Conservation (phyloP, 1,140 invertebrate genomes). For the Drosophila ananassae region DNA sequence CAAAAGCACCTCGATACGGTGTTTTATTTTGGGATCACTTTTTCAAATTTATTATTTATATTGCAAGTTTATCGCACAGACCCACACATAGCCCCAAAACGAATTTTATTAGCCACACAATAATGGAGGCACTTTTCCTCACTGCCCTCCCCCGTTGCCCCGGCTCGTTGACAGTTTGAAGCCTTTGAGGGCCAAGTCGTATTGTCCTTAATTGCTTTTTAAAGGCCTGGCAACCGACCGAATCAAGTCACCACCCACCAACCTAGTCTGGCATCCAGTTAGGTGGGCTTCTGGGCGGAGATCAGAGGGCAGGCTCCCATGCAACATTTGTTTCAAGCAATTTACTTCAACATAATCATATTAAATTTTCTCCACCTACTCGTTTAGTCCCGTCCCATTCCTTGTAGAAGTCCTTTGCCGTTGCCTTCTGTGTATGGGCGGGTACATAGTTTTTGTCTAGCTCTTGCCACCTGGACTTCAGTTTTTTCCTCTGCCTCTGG, state of each 20-base stretch:
- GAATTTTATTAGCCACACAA: constrained; percentile 44
- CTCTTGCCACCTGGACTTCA: constrained; percentile 62
- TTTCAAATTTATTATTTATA: constrained; percentile 40
- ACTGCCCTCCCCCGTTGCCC: not conserved
- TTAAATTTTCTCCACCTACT: constrained; percentile 77
- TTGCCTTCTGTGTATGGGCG: constrained; percentile 42
- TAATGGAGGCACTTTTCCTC: constrained; percentile 23
- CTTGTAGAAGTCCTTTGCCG: constrained; percentile 21
- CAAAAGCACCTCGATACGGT: not conserved
- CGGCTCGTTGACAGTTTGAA: constrained; percentile 30
- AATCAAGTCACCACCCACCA: constrained; percentile 27
- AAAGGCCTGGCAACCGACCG: constrained; percentile 51
- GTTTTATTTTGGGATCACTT: constrained; percentile 10
- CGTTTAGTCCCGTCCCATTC: constrained; percentile 42
- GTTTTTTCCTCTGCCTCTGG: constrained; percentile 17
- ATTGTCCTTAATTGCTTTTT: constrained; percentile 71
- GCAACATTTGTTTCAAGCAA: constrained; percentile 80
- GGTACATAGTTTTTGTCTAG: constrained; percentile 77
- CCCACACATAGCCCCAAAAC: constrained; percentile 1
- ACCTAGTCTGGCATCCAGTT: constrained; percentile 18
- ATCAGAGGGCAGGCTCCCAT: constrained; percentile 40
- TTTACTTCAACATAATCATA: constrained; percentile 81
- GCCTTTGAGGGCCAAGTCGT: constrained; percentile 47
- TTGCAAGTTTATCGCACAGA: constrained; percentile 22
- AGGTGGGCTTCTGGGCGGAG: constrained; percentile 20